Evolutionary conservation across 2,888 invertebrate genomes (phyloP), one percentile per base, ranked within the genome.

Genomic region (Linnaemya vulpina): DNA sequence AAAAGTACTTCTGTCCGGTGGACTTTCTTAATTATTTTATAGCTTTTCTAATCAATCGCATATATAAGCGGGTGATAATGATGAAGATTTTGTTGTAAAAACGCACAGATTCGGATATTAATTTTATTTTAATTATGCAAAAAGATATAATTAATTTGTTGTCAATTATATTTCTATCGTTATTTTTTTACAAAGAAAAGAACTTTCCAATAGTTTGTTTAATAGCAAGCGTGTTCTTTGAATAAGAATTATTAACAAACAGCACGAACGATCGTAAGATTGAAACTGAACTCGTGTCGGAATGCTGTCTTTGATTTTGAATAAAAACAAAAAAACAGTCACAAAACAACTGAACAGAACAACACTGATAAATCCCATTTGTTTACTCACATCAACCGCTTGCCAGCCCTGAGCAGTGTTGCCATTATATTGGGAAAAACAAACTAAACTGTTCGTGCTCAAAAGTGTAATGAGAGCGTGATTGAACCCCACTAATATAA

Each of bases 261-360:
- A 87, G 80, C 87, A 87, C 88, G 87, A 87, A 83, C 87, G 88
- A 88, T 88, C 87, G 88, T 86, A 88, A 88, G 87, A 87, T 88
- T 89, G 84, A 87, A 88, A 89, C 89, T 88, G 89, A 79, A 73
- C 86, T 86, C 83, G 86, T 84, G 84, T 58, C 80, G 78, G 76
- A 84, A 82, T 81, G 79, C 75, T 86, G 84, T 77, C 84, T 86
- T 87, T 82, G 83, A 87, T 87, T 86, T 84, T 87, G 86, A 86
- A 82, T 78, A 70, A 75, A 83, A 83, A 49, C 43, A 76, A 68
- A 30, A 60, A n/a, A 81, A 55, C 30, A 68, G 43, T 43, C 38
- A 74, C 40, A 55, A 22, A 51, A 68, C 62, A 67, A 63, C 43
- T 71, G 30, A 63, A 58, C 49, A 49, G 43, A 53, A 67, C 71